Base-by-base conservation (phyloP, 2,797 vertebrate species). In the Trachops cirrhosus region DNA sequence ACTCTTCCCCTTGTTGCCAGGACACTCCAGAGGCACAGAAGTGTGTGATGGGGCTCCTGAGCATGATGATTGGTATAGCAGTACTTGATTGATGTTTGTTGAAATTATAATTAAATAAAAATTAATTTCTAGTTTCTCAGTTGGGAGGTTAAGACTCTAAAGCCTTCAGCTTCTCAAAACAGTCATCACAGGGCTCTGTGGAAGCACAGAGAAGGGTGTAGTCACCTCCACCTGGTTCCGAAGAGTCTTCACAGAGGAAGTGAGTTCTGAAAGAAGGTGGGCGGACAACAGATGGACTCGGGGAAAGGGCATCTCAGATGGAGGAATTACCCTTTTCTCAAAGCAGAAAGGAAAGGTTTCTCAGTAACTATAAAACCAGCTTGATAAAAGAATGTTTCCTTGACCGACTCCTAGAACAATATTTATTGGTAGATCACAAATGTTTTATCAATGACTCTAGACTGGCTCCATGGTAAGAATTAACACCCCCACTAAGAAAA, bases 311-410 rank as follows among this genome's bases (percentile, higher is more conserved):
- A 91, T 64, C 89, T 59, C 62, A 67, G 86, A 68, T 3, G 26
- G 52, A 91, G 90, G 96, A 93, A 92, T 92, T 91, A 92, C 91
- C 85, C 92, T 84, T 85, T 78, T 2, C 91, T 94, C 95, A 79
- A 88, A 88, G 77, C 74, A 96, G 93, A 93, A 95, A 93, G 18
- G 62, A 90, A 73, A 84, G 86, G 21, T 95, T 95, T 92, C 96
- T 96, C 44, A 64, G 67, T 93, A 97, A 95, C 29, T 93, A 57
- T 39, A 92, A 96, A 94, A 39, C 70, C 54, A 57, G 48, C 41
- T 91, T 79, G 54, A 59, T 48, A 34, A 57, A 8, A 92, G 68
- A 78, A 32, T 4, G 26, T 70, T 70, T 10, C 46, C 29, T 67
- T 74, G 18, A 70, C 29, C 11, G 4, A 71, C 37, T 74, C 32